These are phyloP conservation scores for Conus ventricosus DNA, from an alignment of 1,140 invertebrate species.

Conservation along the genomic window DNA sequence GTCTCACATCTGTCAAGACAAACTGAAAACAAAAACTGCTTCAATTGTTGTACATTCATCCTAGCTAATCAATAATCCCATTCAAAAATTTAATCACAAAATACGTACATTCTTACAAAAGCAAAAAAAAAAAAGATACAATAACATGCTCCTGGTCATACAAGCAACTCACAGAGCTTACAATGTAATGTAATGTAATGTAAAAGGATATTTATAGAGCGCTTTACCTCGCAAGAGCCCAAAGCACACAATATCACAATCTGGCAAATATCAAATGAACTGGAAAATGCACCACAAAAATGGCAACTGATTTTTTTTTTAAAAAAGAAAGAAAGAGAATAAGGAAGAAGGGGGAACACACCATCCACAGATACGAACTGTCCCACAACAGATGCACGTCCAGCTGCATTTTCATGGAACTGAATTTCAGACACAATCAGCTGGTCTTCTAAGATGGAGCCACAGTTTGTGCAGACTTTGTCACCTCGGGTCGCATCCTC, in stretches of 20 bases:
- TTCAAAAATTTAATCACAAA: too few relatives aligned
- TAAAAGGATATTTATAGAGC: too few relatives aligned
- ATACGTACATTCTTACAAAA: too few relatives aligned
- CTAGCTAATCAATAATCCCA: too few relatives aligned
- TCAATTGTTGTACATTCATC: too few relatives aligned
- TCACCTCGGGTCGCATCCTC: constrained; percentile 93
- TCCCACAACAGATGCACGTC: constrained; percentile 90
- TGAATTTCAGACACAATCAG: constrained; percentile 97
- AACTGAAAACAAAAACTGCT: too few relatives aligned
- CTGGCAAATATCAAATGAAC: background rate
- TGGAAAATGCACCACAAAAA: background rate
- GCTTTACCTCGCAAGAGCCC: too few relatives aligned
- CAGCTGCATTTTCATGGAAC: constrained; percentile 94
- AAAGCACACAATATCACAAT: background rate
- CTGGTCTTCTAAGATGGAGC: constrained; percentile 95
- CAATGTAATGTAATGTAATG: too few relatives aligned
- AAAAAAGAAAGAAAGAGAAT: background rate
- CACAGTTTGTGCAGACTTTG: constrained; percentile 97
- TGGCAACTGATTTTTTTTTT: background rate
- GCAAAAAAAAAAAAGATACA: too few relatives aligned
- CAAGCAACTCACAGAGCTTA: too few relatives aligned
- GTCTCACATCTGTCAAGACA: too few relatives aligned
- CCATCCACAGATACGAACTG: constrained; percentile 94
- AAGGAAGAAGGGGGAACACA: constrained; percentile 75
- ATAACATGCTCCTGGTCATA: too few relatives aligned